Base-by-base conservation (phyloP, 2,113 vertebrate species). In the Centropus unirufus region DNA sequence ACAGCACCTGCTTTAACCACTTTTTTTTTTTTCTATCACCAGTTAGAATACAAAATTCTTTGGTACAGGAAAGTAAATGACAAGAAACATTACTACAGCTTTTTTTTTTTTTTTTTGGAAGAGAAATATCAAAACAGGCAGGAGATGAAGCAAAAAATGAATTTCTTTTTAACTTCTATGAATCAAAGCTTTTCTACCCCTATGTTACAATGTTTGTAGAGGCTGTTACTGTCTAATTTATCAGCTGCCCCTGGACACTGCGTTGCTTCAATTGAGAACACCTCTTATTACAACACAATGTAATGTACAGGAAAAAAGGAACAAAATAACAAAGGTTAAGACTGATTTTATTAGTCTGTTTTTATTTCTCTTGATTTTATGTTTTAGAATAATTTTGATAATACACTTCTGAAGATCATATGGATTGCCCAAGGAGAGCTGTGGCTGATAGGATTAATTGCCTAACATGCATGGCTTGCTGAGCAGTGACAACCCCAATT, bases 1-100 rank as follows among this genome's bases (percentile, higher is more conserved):
- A 93, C 75, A 95, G 83, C 94, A 96, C 91, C 96, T 97, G 91
- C 95, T 89, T 96, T 96, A 94, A 97, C 81, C 89, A 92, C 26
- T 85, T 95, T 93, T 85, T 93, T 83, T 97, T 83, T 91, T 94
- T 92, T 88, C 73, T 12, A 51, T 80, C 67, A 77, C 42, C 46
- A 70, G 70, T 92, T 89, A 88, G 39, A 96, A 90, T 68, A 87
- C 52, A 77, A 87, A 90, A 80, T 92, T 55, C 52, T 84, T 92
- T 90, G 62, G 47, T 74, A 44, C 15, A 80, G 34, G 47, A 90
- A 94, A 68, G 21, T 26, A 87, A 94, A 83, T 62, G 7, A 68
- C 40, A 52, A 68, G 61, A 82, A 94, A 87, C 83, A 89, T 78
- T 82, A 44, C 8, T 58, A 32, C 8, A 66, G 9, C 9, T 76